Evolutionary conservation across 2,888 invertebrate genomes (phyloP), one percentile per base, ranked within the genome.

Genomic region (Ophion ventricosus): DNA sequence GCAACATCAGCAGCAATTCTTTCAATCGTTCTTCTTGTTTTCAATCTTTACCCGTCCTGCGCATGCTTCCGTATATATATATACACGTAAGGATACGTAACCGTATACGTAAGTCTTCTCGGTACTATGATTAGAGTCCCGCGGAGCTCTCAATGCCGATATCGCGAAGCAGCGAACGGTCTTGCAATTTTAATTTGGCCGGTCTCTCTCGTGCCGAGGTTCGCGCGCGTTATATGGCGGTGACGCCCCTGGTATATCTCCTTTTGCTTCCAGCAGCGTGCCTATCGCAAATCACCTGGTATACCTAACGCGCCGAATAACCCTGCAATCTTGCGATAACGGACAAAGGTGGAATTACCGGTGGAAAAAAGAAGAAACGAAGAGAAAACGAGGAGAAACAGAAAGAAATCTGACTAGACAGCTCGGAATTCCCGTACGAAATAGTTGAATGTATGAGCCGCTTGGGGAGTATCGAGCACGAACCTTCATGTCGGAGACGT

Each of bases 111-210:
- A 82, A 84, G 56, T 77, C 23, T 49, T 35, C 79, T 67, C 35
- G 67, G 76, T 82, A 69, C 82, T 82, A 82, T 85, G 85, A 85
- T 85, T 85, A 85, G 84, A 79, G 82, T 84, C 74, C 73, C 57
- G 79, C 0, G 23, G 69, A 17, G 66, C 69, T 70, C 72, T 74
- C 20, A n/a, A 35, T 79, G 35, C 72, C 70, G 80, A 82, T 76
- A 81, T 80, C 83, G 67, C 61, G 78, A 74, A 61, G 77, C 76
- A 64, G 76, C 79, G 69, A 82, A 81, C 64, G 72, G 57, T 85
- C 76, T 83, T 84, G 84, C 85, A 87, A 87, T 88, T 87, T 86
- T 86, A 80, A 86, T 87, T 86, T 83, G 80, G 70, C 78, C 59
- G 76, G 14, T 49, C 49, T 49, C 29, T 80, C 67, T 74, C 79